These are phyloP conservation scores for Bostrychus sinensis DNA, from an alignment of 2,113 vertebrate genomes.

Conservation along the genomic window DNA sequence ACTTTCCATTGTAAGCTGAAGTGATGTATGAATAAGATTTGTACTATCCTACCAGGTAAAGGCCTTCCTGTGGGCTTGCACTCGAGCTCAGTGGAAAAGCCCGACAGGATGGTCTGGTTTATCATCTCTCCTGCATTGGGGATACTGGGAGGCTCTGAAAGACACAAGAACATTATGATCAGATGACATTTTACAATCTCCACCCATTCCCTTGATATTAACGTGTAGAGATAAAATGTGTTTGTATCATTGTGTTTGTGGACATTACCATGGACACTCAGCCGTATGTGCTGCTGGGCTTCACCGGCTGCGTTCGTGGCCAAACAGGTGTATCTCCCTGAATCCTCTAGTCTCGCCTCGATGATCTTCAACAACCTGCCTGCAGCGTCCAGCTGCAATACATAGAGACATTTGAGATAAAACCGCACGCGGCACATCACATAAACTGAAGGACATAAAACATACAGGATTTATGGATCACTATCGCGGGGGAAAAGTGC, in stretches of 20 bases:
- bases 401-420: background rate
- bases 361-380: constrained; percentile 86
- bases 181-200: constrained; percentile 5
- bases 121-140: constrained; percentile 82
- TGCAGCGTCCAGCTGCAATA: constrained; percentile 87
- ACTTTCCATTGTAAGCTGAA: background rate
- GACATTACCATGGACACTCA: constrained; percentile 91
- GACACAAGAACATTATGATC: constrained; percentile 39
- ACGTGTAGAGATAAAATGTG: background rate
- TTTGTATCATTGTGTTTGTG: constrained; percentile 13
- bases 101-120: constrained; percentile 90
- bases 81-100: constrained; percentile 86
- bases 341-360: constrained; percentile 83
- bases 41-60: constrained; percentile 81
- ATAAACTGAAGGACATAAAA: background rate
- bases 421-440: background rate
- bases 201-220: constrained; percentile 1
- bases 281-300: constrained; percentile 84
- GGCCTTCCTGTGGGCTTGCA: constrained; percentile 90
- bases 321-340: constrained; percentile 91
- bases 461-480: background rate
- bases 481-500: background rate
- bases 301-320: constrained; percentile 96
- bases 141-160: constrained; percentile 88
- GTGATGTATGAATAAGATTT: background rate